Percentiles rank a stretch among this genome's conserved stretches.
These are phyloP conservation scores for Antitype chi DNA, from an alignment of 2,888 invertebrate species.

Conservation along the genomic window DNA sequence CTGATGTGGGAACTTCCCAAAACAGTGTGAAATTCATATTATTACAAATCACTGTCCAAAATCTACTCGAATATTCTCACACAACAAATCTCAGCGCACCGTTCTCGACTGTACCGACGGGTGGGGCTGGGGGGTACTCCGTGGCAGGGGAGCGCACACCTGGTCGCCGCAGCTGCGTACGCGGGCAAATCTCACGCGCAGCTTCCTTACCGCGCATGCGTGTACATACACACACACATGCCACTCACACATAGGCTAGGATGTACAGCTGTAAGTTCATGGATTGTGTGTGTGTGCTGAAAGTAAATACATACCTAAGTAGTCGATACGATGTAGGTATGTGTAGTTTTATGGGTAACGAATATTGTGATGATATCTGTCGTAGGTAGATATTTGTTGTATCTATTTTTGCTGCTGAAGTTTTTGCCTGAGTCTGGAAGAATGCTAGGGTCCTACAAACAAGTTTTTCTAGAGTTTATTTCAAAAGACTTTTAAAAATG, in stretches of 20 bases:
- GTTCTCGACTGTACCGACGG: conserved; percentile 77
- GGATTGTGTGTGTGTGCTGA: conserved; percentile 40
- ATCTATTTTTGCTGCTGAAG: not conserved
- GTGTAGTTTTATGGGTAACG: conserved; percentile 45
- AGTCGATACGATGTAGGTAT: conserved; percentile 32
- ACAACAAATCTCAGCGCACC: conserved; percentile 58
- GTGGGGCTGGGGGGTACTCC: conserved; percentile 76
- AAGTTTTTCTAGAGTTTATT: not conserved
- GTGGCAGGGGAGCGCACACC: conserved; percentile 85
- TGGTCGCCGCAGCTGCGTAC: conserved; percentile 89
- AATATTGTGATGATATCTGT: conserved; percentile 10
- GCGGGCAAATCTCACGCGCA: conserved; percentile 89
- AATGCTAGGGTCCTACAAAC: not conserved
- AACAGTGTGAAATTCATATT: not conserved
- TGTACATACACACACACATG: conserved; percentile 68
- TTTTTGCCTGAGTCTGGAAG: not conserved
- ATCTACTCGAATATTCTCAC: conserved; percentile 40
- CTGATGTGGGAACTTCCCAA: not conserved
- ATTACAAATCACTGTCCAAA: conserved; percentile 2
- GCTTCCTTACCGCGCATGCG: conserved; percentile 88
- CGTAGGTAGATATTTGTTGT: conserved; percentile 8
- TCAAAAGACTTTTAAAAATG: no score
- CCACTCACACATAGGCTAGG: conserved; percentile 17
- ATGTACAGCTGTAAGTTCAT: conserved; percentile 55
- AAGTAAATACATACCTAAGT: conserved; percentile 50